phyloP scores from a whole-genome alignment of 2,797 vertebrate genomes.

The Gambelia wislizenii region DNA sequence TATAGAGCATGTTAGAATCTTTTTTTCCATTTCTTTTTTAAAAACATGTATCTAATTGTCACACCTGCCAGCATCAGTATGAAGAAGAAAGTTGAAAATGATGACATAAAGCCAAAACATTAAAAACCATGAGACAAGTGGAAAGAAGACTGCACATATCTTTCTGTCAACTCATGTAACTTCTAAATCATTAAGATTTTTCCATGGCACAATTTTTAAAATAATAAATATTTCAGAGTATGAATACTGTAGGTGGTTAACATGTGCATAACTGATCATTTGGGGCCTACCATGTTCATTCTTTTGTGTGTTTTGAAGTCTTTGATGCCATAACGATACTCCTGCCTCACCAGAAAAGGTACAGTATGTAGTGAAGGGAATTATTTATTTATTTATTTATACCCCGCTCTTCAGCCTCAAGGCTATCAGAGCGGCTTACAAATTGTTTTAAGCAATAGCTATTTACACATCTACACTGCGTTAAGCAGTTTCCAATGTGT shows the following conservation, averaged over 20 bases:
- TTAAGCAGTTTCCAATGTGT: no score
- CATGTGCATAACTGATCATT: background rate
- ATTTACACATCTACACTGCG: no score
- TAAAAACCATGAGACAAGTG: background rate
- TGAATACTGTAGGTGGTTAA: background rate
- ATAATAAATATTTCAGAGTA: background rate
- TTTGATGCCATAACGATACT: no score
- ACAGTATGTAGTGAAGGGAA: no score
- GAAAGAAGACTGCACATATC: background rate
- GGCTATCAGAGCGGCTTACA: no score
- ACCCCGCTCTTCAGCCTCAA: no score
- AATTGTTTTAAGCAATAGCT: no score
- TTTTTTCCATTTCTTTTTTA: background rate
- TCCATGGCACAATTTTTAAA: background rate
- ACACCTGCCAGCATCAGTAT: background rate
- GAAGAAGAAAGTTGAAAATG: background rate
- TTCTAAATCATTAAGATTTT: background rate
- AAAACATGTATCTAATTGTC: background rate
- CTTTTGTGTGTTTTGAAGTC: no score
- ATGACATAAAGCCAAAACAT: background rate
- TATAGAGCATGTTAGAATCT: background rate
- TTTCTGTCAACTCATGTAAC: background rate
- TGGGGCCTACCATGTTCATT: background rate
- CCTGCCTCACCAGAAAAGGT: no score
- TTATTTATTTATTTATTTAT: no score